Conservation (phyloP, 2,113 vertebrate species). For the Odocoileus virginianus region DNA sequence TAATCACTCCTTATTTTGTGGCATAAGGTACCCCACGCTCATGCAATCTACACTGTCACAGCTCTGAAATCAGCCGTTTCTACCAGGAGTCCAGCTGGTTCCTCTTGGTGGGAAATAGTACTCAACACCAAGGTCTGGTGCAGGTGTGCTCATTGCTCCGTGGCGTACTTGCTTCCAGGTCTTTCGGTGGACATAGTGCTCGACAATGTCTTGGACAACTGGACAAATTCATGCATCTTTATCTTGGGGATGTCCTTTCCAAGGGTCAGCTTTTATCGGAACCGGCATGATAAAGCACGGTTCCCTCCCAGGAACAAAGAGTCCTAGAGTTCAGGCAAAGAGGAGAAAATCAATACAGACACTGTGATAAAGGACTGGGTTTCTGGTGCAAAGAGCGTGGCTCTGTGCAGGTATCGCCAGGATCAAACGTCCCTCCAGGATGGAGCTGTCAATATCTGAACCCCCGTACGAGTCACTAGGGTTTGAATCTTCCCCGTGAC, state of each 20-base stretch:
- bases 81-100: background rate
- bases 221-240: background rate
- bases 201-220: background rate
- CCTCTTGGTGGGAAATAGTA: background rate
- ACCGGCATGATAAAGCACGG: background rate
- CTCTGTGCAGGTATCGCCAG: rapidly evolving
- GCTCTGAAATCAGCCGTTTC: background rate
- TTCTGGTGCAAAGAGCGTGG: rapidly evolving
- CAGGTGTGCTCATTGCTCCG: rapidly evolving
- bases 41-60: rapidly evolving
- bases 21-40: background rate
- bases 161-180: background rate
- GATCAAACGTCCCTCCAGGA: background rate
- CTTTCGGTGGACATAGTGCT: rapidly evolving
- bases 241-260: background rate
- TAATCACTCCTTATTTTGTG: background rate
- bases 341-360: background rate
- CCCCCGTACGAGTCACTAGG: rapidly evolving
- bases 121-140: background rate
- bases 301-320: background rate
- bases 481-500: background rate
- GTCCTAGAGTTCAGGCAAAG: background rate
- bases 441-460: background rate
- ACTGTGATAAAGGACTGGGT: background rate
- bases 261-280: background rate